Evolutionary conservation across 1,140 invertebrate species (phyloP).

Genomic region (Lanistes nyassanus): DNA sequence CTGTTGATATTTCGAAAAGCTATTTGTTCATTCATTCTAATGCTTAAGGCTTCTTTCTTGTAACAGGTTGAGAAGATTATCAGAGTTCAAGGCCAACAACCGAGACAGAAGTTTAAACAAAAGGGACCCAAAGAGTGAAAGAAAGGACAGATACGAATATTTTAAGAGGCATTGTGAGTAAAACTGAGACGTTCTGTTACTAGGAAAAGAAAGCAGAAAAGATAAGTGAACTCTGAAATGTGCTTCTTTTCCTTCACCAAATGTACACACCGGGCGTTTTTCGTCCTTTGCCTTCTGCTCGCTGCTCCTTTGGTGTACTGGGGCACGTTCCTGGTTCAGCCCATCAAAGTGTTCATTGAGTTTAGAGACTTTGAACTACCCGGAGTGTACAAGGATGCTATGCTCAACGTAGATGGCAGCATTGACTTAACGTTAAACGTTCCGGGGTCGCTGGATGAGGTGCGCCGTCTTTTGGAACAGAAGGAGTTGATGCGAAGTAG

Average conservation of each 20-base stretch:
- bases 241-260: neutral
- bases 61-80: too few species aligned
- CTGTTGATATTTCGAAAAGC: too few species aligned
- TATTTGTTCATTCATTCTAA: too few species aligned
- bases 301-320: conserved; percentile 3
- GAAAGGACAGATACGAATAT: too few species aligned
- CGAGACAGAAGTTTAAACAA: too few species aligned
- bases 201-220: too few species aligned
- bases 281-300: conserved; percentile 1
- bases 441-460: neutral
- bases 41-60: too few species aligned
- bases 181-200: too few species aligned
- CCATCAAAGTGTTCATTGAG: neutral
- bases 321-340: neutral
- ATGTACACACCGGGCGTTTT: neutral
- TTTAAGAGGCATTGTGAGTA: too few species aligned
- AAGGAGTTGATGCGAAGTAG: neutral
- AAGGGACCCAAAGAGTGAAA: too few species aligned
- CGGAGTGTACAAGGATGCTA: neutral
- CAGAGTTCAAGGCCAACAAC: too few species aligned
- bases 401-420: conserved; percentile 18
- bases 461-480: neutral
- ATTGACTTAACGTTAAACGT: conserved; percentile 27
- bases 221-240: too few species aligned
- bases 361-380: neutral